A percentile compares a stretch with the other conserved stretches of the same genome.
Conservation (phyloP, 2,113 vertebrate species). For the Lipophrys pholis region DNA sequence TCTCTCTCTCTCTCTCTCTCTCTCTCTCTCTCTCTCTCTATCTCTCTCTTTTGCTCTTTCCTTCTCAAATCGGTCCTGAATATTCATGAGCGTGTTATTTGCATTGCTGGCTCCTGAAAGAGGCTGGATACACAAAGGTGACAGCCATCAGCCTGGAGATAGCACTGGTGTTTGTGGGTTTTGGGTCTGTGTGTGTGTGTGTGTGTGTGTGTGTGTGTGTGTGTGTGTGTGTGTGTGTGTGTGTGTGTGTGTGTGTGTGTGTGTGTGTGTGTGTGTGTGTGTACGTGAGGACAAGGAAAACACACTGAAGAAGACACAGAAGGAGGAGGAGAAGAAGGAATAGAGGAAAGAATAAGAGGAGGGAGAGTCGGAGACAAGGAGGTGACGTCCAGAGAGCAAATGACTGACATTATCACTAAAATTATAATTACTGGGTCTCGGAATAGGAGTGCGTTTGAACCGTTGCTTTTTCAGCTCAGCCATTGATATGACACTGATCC, state of each 20-base stretch:
- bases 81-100: constrained; percentile 74
- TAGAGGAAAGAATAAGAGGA: constrained; percentile 17
- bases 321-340: constrained; percentile 19
- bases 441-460: constrained; percentile 12
- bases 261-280: too few relatives aligned
- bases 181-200: constrained; percentile 26
- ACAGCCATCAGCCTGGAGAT: constrained; percentile 74
- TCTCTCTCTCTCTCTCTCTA: constrained; percentile 1
- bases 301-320: constrained; percentile 40
- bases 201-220: too few relatives aligned
- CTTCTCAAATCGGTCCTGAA: constrained; percentile 61
- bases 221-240: too few relatives aligned
- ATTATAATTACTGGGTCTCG: constrained; percentile 52
- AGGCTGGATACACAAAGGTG: constrained; percentile 73
- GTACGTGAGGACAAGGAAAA: constrained; percentile 28
- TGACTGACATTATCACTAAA: constrained; percentile 49
- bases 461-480: constrained; percentile 15
- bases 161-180: constrained; percentile 60
- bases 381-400: constrained; percentile 5
- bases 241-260: too few relatives aligned
- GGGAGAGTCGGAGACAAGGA: background rate
- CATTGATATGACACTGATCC: constrained; percentile 47
- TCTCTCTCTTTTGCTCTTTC: constrained; percentile 34
- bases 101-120: constrained; percentile 72
- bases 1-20: constrained; percentile 8